A percentile compares a stretch with the other conserved stretches of the same genome.
Conservation (phyloP, 2,113 vertebrate genomes). For the Oriolus oriolus region DNA sequence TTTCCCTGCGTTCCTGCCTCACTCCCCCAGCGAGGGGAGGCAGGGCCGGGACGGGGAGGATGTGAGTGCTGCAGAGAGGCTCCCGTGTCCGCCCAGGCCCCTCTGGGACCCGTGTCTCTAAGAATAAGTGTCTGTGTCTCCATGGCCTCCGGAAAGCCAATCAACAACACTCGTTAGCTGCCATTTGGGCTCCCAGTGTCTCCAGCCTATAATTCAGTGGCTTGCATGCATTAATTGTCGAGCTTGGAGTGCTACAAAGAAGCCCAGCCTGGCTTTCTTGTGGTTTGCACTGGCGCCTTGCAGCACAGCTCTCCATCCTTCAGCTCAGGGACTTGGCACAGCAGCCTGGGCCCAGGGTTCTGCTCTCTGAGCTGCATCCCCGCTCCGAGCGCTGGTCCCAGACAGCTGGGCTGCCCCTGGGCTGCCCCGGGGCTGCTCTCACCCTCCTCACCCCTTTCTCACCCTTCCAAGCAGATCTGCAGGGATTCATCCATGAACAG, state of each 20-base stretch:
- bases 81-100: background rate
- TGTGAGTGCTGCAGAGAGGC: background rate
- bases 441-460: background rate
- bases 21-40: accelerated
- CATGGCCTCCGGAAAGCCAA: constrained; percentile 61
- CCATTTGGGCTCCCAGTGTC: constrained; percentile 56
- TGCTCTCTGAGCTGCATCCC: background rate
- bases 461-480: background rate
- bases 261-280: constrained; percentile 53
- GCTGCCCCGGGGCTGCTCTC: background rate
- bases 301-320: background rate
- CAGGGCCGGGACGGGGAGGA: background rate
- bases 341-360: background rate
- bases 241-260: constrained; percentile 37
- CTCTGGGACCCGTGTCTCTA: constrained; percentile 28
- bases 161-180: constrained; percentile 39
- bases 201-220: constrained; percentile 61
- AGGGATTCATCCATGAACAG: background rate
- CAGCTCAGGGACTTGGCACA: background rate
- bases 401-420: background rate
- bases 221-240: constrained; percentile 54
- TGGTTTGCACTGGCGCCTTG: constrained; percentile 59
- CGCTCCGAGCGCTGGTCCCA: background rate
- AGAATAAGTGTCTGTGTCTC: constrained; percentile 65
- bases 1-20: background rate